Base-by-base conservation (phyloP, 1,140 invertebrate genomes). In the Camponotus floridanus region DNA sequence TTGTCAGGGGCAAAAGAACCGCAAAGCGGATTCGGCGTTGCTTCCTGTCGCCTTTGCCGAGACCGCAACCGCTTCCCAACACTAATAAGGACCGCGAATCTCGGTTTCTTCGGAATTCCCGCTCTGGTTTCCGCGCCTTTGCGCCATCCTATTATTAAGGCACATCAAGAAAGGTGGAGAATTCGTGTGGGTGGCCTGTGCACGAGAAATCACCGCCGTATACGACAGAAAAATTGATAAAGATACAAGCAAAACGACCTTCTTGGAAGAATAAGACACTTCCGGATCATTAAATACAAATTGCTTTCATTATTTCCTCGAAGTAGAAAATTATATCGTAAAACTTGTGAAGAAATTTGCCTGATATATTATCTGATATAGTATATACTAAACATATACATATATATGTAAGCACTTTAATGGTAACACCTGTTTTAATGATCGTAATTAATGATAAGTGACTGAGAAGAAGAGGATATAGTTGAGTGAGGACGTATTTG, bases 21-120 rank as follows among this genome's bases (percentile, higher is more conserved):
- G 64, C 68, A 76, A 87, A 87, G 51, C 86, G 81, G 80, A 76
- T 73, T 86, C 45, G 79, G 70, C 79, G 68, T 64, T 33, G 42
- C 42, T 89, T 89, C 88, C 74, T 88, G 88, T 89, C 81, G 74
- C 80, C 65, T 57, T 74, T 51, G 55, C 8, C 74, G 80, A 51
- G 48, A 79, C 86, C 87, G 48, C 87, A 86, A 86, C 85, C 79
- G 79, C 85, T 86, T 86, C 85, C 79, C 79, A 83, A 62, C 79
- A 83, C 55, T 36, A 73, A 83, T 45, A 73, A 83, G 61, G 80
- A 64, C 68, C 78, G 26, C 79, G 45, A 80, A 74, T 86, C 78
- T 21, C 67, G 79, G 76, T 86, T 86, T 86, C 68, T 65, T 45
- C 9, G 61, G 68, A 86, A 86, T 85, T 85, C 86, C 78, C 80